phyloP scores from a whole-genome alignment of 2,113 vertebrate genomes.

The Rhagologus leucostigma region DNA sequence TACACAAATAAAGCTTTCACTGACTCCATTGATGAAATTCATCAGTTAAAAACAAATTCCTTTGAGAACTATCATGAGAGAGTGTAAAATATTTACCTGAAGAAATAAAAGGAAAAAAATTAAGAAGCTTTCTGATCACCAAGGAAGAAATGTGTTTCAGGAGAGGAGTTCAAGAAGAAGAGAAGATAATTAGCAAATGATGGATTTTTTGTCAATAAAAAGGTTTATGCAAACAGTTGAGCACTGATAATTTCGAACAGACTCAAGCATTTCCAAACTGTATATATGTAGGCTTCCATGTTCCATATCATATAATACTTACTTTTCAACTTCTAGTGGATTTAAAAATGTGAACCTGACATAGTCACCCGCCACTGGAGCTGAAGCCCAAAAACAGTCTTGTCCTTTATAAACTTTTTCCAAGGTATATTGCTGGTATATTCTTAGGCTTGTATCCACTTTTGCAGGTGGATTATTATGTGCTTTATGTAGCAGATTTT shows the following conservation, averaged over 20 bases:
- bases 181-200: not conserved
- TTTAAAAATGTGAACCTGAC: conserved; percentile 56
- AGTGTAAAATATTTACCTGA: not conserved
- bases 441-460: conserved; percentile 51
- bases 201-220: not conserved
- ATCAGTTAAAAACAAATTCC: not conserved
- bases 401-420: conserved; percentile 57
- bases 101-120: not conserved
- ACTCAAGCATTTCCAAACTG: not conserved
- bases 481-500: conserved; percentile 24
- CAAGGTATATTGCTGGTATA: conserved; percentile 55
- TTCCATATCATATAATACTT: conserved; percentile 1
- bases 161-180: not conserved
- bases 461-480: conserved; percentile 69
- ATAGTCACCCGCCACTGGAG: conserved; percentile 64
- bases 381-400: conserved; percentile 65
- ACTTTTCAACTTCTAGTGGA: conserved; percentile 60
- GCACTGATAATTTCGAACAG: not conserved
- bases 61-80: not conserved
- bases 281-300: not conserved
- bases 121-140: not conserved
- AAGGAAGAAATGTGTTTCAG: not conserved
- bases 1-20: not conserved
- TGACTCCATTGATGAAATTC: not conserved
- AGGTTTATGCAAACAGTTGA: not conserved